Evolutionary conservation across 2,113 vertebrate species (phyloP).

Genomic region (Chitala chitala): DNA sequence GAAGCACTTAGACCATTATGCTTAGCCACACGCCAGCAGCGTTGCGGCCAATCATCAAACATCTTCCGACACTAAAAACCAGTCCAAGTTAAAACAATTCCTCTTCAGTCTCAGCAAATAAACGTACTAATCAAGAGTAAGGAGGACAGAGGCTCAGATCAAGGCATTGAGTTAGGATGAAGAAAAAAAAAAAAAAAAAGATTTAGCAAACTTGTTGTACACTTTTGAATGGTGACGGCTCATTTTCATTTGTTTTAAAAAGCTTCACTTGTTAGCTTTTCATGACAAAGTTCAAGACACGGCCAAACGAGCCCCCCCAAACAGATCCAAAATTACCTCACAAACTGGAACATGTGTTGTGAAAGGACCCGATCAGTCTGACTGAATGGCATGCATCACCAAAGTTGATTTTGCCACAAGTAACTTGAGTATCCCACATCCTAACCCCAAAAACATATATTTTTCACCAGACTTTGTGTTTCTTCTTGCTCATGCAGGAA

Average conservation of each 20-base stretch:
- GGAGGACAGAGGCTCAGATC: neutral
- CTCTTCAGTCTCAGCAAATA: constrained; percentile 8
- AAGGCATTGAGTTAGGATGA: neutral
- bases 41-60: constrained; percentile 3
- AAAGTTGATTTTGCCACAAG: neutral
- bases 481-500: too few relatives aligned
- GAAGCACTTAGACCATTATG: constrained; percentile 29
- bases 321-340: neutral
- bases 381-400: neutral
- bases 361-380: neutral
- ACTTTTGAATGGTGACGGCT: constrained; percentile 34
- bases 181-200: neutral
- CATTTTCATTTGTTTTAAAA: constrained; percentile 34
- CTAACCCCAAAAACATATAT: too few relatives aligned
- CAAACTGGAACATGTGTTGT: neutral
- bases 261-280: constrained; percentile 3
- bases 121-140: neutral
- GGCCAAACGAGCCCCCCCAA: neutral
- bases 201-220: too few relatives aligned
- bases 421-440: neutral
- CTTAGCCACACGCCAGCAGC: constrained; percentile 12
- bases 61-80: constrained; percentile 7
- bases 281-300: neutral
- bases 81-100: constrained; percentile 19
- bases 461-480: too few relatives aligned